Percentiles rank a stretch among this genome's conserved stretches.
phyloP scores from a whole-genome alignment of 2,797 vertebrate species.

The Jordanella pulchra region DNA sequence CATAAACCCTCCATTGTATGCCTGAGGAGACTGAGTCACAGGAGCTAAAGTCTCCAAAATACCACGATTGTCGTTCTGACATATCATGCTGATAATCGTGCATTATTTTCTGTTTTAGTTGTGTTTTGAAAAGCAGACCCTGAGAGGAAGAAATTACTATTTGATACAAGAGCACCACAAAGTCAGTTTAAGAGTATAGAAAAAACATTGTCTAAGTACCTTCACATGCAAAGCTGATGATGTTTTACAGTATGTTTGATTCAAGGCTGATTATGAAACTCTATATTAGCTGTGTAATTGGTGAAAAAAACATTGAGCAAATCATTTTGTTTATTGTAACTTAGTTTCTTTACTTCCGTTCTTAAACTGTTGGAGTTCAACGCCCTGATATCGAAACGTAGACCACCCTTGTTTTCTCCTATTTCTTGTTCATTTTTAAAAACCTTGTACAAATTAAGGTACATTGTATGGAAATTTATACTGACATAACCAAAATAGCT shows the following conservation, averaged over 20 bases:
- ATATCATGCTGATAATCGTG: slow-evolving; percentile 55
- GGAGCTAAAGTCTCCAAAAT: slow-evolving; percentile 38
- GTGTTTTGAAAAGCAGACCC: slow-evolving; percentile 19
- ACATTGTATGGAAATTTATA: no score
- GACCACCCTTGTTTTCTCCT: no score
- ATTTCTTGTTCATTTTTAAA: no score
- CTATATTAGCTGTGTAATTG: neutral
- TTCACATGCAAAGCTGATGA: neutral
- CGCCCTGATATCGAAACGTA: no score
- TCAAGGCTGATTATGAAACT: neutral
- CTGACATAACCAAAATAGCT: no score
- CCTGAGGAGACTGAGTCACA: slow-evolving; percentile 31
- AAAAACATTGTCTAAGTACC: neutral
- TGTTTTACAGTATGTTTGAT: no score
- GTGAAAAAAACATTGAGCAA: neutral
- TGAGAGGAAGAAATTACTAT: slow-evolving; percentile 7
- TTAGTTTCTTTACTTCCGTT: neutral
- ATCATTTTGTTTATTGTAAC: neutral
- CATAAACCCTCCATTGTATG: slow-evolving; percentile 66
- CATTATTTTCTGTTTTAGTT: slow-evolving; percentile 28
- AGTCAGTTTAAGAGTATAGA: neutral
- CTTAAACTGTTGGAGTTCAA: neutral
- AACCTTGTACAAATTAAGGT: no score
- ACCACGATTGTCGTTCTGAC: slow-evolving; percentile 40
- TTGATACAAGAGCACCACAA: slow-evolving; percentile 3